Evolutionary conservation across 2,888 invertebrate genomes (phyloP).

Genomic region (Drosophila emarginata): DNA sequence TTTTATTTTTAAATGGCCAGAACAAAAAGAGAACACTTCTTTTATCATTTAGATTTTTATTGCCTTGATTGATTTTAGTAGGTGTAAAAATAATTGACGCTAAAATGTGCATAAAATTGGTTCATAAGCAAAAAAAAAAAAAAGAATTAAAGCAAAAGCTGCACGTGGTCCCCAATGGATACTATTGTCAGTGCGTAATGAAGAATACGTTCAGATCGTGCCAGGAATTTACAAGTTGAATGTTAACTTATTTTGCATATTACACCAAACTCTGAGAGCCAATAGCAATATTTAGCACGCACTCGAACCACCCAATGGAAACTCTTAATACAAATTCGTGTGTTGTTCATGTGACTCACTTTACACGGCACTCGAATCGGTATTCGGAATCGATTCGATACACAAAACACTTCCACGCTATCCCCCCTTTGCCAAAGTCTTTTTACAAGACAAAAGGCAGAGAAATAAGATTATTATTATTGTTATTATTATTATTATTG

Average conservation of each 20-base stretch:
- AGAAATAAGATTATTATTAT: conserved; percentile 10
- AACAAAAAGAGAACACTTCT: neutral
- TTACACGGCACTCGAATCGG: conserved; percentile 4
- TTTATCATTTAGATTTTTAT: conserved; percentile 2
- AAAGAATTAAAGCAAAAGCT: neutral
- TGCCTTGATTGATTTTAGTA: neutral
- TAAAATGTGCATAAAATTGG: conserved; percentile 28
- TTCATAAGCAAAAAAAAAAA: neutral
- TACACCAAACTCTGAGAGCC: conserved; percentile 14
- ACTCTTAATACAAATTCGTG: conserved; percentile 19
- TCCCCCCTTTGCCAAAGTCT: neutral
- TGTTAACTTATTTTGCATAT: conserved; percentile 15
- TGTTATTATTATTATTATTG: neutral
- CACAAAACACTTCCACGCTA: neutral
- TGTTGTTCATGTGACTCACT: conserved; percentile 27
- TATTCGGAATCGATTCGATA: conserved; percentile 9
- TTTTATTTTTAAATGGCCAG: neutral
- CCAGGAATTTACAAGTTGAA: conserved; percentile 22
- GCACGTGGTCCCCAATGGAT: conserved; percentile 32
- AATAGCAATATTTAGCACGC: neutral
- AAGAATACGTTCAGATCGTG: conserved; percentile 46
- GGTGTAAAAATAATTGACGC: conserved; percentile 46
- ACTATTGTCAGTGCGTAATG: conserved; percentile 24
- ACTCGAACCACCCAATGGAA: conserved; percentile 13
- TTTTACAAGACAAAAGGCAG: conserved; percentile 5